Evolutionary conservation across 1,140 invertebrate genomes (phyloP).

Genomic region (Apis florea): DNA sequence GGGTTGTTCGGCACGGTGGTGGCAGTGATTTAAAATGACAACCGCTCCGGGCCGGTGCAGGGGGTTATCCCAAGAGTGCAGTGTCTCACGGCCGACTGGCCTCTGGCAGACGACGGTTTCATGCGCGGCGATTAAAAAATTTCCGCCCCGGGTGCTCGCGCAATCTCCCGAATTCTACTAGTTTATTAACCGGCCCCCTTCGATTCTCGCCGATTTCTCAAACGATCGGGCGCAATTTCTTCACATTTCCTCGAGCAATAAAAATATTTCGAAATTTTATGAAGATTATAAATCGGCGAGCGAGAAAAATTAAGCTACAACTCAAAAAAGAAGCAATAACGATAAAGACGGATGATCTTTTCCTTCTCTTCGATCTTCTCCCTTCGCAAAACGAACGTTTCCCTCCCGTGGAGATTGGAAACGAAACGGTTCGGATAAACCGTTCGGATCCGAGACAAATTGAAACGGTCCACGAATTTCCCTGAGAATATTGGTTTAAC

Average conservation of each 20-base stretch:
- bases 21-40: conserved; percentile 77
- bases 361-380: too few relatives aligned
- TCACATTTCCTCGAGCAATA: too few relatives aligned
- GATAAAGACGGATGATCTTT: too few relatives aligned
- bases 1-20: conserved; percentile 49
- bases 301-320: too few relatives aligned
- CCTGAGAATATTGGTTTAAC: conserved; percentile 54
- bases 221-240: too few relatives aligned
- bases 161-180: conserved; percentile 74
- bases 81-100: conserved; percentile 68
- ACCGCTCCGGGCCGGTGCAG: conserved; percentile 57
- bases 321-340: too few relatives aligned
- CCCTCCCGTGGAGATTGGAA: too few relatives aligned
- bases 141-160: conserved; percentile 67
- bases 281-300: too few relatives aligned
- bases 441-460: conserved; percentile 19
- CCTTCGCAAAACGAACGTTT: too few relatives aligned
- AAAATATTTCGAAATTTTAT: too few relatives aligned
- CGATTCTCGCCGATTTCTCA: neutral
- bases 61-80: conserved; percentile 72
- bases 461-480: conserved; percentile 45
- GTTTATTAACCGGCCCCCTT: conserved; percentile 50
- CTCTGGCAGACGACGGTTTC: conserved; percentile 55
- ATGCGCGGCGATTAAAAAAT: conserved; percentile 73
- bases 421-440: conserved; percentile 11